Base-by-base conservation (phyloP, 2,888 invertebrate species). In the Noctua pronuba region DNA sequence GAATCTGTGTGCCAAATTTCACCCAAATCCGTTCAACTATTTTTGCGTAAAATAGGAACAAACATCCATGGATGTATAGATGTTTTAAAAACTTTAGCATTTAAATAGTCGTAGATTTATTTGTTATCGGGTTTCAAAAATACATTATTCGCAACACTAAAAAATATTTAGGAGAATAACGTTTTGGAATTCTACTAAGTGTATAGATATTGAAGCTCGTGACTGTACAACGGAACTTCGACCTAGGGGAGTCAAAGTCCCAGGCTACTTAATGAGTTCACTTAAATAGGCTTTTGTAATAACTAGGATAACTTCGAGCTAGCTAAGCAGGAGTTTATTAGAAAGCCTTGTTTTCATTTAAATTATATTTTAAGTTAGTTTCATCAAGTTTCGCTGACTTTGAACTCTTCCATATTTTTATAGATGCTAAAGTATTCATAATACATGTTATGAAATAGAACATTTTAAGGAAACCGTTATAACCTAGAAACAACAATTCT, bases 231-330 rank as follows among this genome's bases (percentile, higher is more conserved):
- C 18, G n/a, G 35, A 52, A 44, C 41, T 49, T 35, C 41, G 65
- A 62, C 55, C 72, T 58, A 31, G 5, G 60, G 46, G 74, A 68
- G 13, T 44, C 35, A 46, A 44, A 75, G 49, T 68, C 60, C 44
- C 69, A 18, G 55, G 70, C 62, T 73, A 80, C 49, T 75, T 85
- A 87, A 82, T 85, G 67, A 80, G 31, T 80, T 71, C 73, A 66
- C 68, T 83, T 82, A 71, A 87, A 79, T 58, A 80, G 52, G 60
- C 65, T 62, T 82, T 76, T 81, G 68, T 77, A 65, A 74, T 74
- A 55, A 72, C 35, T 55, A 41, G 35, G 28, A 44, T 68, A n/a
- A 70, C 67, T 28, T 46, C 44, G 24, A 49, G 21, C 38, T 52
- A n/a, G 24, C 38, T 55, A 62, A 31, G 41, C 7, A 49, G 7